These are phyloP conservation scores for Corbicula japonica DNA, from an alignment of 2,888 invertebrate genomes.

Conservation along the genomic window DNA sequence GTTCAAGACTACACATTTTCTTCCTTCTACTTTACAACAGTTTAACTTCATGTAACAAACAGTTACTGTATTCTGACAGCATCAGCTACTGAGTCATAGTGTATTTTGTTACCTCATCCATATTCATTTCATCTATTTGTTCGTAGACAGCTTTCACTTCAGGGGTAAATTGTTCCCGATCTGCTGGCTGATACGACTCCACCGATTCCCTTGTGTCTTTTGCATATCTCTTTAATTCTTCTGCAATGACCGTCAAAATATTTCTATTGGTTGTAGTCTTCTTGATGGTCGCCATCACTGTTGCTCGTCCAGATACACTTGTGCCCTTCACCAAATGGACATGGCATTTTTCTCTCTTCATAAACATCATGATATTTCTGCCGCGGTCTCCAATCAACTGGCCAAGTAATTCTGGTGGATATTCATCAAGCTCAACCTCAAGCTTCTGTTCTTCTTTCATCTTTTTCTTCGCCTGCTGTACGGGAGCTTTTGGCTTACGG, in stretches of 20 bases:
- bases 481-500: not conserved
- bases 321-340: conserved; percentile 8
- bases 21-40: too few species aligned
- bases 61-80: too few species aligned
- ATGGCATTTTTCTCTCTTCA: conserved; percentile 20
- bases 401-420: not conserved
- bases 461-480: not conserved
- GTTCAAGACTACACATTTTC: too few species aligned
- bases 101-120: not conserved
- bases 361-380: conserved; percentile 19
- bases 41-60: too few species aligned
- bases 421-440: conserved; percentile 17
- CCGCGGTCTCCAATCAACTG: conserved; percentile 20
- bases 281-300: conserved; percentile 25
- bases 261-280: conserved; percentile 23
- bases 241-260: conserved; percentile 6
- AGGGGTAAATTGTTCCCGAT: conserved; percentile 5
- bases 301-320: not conserved
- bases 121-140: conserved; percentile 3
- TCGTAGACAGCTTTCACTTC: not conserved
- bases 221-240: conserved; percentile 21
- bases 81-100: too few species aligned
- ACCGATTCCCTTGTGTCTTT: conserved; percentile 13
- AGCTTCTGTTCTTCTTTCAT: conserved; percentile 8
- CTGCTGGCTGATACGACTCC: not conserved